These are phyloP conservation scores for Urophycis tenuis DNA, from an alignment of 2,797 vertebrate species.

Conservation along the genomic window DNA sequence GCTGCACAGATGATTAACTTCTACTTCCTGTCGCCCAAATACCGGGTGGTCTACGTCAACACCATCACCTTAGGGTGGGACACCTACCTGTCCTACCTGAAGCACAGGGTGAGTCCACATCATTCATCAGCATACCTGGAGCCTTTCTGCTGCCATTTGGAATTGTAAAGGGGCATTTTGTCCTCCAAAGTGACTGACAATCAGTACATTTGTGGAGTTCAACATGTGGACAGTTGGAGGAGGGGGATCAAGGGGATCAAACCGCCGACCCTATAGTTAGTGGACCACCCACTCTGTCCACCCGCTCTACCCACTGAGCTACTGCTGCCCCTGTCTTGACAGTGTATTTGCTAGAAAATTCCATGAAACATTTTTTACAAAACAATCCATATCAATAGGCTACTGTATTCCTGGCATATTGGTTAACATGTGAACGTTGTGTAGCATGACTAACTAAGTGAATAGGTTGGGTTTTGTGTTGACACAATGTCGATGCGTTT, in stretches of 20 bases:
- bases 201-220: no score
- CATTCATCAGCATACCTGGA: not conserved
- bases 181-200: no score
- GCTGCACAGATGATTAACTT: constrained; percentile 88
- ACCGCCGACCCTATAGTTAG: no score
- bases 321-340: no score
- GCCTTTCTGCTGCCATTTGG: not conserved
- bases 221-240: no score
- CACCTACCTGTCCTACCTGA: constrained; percentile 90
- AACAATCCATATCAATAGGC: not conserved
- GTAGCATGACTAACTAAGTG: not conserved
- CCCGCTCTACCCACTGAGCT: no score
- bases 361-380: not conserved
- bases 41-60: constrained; percentile 86
- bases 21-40: constrained; percentile 80
- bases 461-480: not conserved
- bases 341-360: not conserved
- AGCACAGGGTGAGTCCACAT: constrained; percentile 79
- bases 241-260: no score
- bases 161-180: no score
- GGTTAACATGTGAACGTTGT: not conserved
- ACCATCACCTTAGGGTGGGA: constrained; percentile 89
- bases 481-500: constrained; percentile 18
- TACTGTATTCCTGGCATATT: not conserved
- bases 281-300: no score